Percentiles rank a stretch among this genome's conserved stretches.
Evolutionary conservation across 2,113 vertebrate species (phyloP).

Genomic region (Muscicapa adusta): DNA sequence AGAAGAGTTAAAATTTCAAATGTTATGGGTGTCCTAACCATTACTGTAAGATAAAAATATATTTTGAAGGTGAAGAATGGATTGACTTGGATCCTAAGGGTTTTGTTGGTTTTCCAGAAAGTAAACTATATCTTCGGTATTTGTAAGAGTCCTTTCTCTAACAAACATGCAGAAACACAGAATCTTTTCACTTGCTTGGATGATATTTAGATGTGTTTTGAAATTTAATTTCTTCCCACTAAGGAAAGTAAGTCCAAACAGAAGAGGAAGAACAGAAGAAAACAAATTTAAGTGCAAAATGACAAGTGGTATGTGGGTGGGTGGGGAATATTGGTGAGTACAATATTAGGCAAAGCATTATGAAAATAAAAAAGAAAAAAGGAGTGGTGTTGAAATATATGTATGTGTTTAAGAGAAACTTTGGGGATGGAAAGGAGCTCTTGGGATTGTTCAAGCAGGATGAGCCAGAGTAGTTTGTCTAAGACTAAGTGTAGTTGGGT

Average conservation of each 20-base stretch:
- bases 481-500: not conserved
- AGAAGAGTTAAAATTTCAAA: not conserved
- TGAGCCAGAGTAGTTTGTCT: not conserved
- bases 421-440: not conserved
- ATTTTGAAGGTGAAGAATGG: not conserved
- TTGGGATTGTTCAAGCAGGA: not conserved
- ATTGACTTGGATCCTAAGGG: not conserved
- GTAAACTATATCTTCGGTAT: not conserved
- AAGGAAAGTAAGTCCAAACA: not conserved
- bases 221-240: not conserved
- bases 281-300: not conserved
- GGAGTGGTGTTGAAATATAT: not conserved
- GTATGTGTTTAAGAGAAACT: not conserved
- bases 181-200: not conserved
- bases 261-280: not conserved
- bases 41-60: not conserved
- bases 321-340: not conserved
- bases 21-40: not conserved
- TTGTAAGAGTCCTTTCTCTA: not conserved
- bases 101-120: not conserved
- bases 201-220: not conserved
- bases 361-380: not conserved
- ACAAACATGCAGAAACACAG: not conserved
- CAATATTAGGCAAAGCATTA: not conserved
- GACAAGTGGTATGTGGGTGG: accelerated